phyloP scores from a whole-genome alignment of 2,888 invertebrate species.

The Saturnia pavonia region DNA sequence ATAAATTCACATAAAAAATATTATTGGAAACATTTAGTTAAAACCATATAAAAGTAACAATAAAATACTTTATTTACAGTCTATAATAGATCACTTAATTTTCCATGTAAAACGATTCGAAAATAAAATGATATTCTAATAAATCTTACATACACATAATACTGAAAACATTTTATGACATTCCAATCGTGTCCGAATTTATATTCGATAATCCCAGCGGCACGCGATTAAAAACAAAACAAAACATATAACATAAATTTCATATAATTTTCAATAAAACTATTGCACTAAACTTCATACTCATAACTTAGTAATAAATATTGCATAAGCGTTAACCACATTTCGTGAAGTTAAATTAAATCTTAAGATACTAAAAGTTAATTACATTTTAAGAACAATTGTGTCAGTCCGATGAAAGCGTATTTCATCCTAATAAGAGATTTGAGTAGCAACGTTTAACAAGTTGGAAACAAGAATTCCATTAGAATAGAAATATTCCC shows the following conservation, averaged over 20 bases:
- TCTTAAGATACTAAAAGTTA: constrained; percentile 70
- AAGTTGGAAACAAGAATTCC: constrained; percentile 58
- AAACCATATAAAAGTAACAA: constrained; percentile 78
- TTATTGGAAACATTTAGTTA: constrained; percentile 68
- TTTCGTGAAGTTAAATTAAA: constrained; percentile 69
- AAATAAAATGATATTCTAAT: constrained; percentile 67
- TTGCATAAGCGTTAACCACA: constrained; percentile 77
- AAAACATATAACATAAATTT: constrained; percentile 76
- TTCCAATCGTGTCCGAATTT: constrained; percentile 60
- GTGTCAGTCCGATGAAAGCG: constrained; percentile 75
- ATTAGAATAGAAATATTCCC: constrained; percentile 53
- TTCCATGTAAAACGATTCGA: constrained; percentile 66
- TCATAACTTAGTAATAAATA: constrained; percentile 80
- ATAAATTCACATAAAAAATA: constrained; percentile 54
- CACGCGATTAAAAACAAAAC: constrained; percentile 67
- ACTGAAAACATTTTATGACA: constrained; percentile 72
- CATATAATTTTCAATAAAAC: constrained; percentile 78
- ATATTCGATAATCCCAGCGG: constrained; percentile 51
- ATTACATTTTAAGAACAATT: constrained; percentile 67
- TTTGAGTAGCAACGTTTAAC: constrained; percentile 54
- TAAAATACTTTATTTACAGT: constrained; percentile 76
- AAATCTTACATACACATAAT: constrained; percentile 75
- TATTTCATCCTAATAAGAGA: constrained; percentile 63
- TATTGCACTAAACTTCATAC: constrained; percentile 79
- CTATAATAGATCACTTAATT: constrained; percentile 75